phyloP scores from a whole-genome alignment of 2,113 vertebrate genomes.

The Crypturellus undulatus region DNA sequence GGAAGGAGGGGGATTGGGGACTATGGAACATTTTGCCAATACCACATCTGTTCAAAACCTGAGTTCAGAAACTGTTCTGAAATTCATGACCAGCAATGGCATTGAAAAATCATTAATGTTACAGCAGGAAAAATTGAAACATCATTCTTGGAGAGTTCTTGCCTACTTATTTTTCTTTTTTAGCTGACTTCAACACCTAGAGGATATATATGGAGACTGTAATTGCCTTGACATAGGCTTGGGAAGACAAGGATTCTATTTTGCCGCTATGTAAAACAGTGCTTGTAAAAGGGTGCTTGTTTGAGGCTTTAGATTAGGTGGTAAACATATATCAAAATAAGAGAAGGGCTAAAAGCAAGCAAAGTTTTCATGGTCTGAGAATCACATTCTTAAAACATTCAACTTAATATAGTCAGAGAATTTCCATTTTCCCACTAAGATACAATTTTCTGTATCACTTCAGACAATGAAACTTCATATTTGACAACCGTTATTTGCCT shows the following conservation, averaged over 20 bases:
- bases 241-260: not conserved
- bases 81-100: not conserved
- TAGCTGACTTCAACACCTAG: not conserved
- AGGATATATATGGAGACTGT: not conserved
- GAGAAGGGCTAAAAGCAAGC: not conserved
- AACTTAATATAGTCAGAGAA: not conserved
- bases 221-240: not conserved
- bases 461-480: not conserved
- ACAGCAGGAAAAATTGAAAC: not conserved
- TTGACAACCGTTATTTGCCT: not conserved
- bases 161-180: not conserved
- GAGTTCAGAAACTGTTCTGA: slow-evolving; percentile 16
- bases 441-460: not conserved
- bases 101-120: slow-evolving; percentile 4
- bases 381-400: not conserved
- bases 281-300: not conserved
- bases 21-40: slow-evolving; percentile 12
- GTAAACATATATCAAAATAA: not conserved
- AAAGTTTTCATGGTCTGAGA: not conserved
- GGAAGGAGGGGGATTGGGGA: not conserved
- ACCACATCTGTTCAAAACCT: slow-evolving; percentile 49
- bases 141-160: not conserved
- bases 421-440: not conserved
- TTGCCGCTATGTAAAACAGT: not conserved
- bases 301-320: not conserved